Evolutionary conservation across 2,888 invertebrate species (phyloP).

Genomic region (Diogma glabrata): DNA sequence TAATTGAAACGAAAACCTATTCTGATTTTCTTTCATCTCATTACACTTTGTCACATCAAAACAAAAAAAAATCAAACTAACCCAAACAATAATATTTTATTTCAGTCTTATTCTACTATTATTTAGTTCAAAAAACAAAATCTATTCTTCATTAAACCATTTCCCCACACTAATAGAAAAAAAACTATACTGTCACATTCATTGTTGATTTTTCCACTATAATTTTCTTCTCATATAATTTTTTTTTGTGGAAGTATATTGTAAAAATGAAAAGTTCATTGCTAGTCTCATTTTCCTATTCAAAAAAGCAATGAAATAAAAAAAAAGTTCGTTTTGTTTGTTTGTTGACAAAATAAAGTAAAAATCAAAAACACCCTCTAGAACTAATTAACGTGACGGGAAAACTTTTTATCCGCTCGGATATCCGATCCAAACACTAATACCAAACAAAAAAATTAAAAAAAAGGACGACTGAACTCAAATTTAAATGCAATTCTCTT

Average conservation of each 20-base stretch:
- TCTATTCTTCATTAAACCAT: too few species aligned
- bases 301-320: neutral
- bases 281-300: neutral
- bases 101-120: too few species aligned
- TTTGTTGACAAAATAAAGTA: neutral
- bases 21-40: too few species aligned
- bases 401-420: slow-evolving; percentile 6
- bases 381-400: slow-evolving; percentile 8
- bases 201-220: neutral
- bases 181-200: too few species aligned
- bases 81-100: too few species aligned
- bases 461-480: neutral
- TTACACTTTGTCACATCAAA: too few species aligned
- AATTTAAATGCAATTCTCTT: slow-evolving; percentile 1
- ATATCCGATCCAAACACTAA: neutral
- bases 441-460: neutral
- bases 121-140: too few species aligned
- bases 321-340: slow-evolving; percentile 1
- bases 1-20: too few species aligned
- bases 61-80: too few species aligned
- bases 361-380: neutral
- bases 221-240: neutral
- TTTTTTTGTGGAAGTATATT: neutral
- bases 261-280: neutral
- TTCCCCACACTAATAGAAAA: too few species aligned